Conservation (phyloP, 2,113 vertebrate species). For the Pituophis catenifer region DNA sequence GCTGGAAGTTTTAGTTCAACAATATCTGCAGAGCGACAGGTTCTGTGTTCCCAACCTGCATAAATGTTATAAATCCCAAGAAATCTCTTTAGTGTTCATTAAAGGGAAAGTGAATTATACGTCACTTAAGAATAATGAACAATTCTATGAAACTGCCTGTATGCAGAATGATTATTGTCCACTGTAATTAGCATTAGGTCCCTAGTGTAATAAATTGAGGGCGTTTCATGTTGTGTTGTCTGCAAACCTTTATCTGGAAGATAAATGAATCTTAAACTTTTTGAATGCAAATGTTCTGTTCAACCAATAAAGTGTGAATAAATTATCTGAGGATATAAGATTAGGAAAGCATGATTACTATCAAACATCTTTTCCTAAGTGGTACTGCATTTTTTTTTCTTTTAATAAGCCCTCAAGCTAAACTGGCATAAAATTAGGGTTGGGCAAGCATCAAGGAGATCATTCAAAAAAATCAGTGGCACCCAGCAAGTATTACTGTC, state of each 20-base stretch:
- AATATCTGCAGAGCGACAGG: background rate
- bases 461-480: background rate
- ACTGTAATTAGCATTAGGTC: background rate
- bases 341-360: background rate
- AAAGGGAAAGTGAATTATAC: conserved; percentile 16
- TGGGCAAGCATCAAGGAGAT: background rate
- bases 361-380: background rate
- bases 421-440: background rate
- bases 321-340: background rate
- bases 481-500: background rate
- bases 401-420: background rate
- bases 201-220: background rate
- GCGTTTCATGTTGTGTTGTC: background rate
- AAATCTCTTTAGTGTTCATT: conserved; percentile 28
- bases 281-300: background rate
- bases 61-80: conserved; percentile 37
- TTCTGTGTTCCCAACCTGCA: background rate
- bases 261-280: background rate
- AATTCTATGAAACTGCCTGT: background rate
- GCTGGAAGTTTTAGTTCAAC: background rate
- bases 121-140: conserved; percentile 1
- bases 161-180: background rate
- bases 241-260: background rate
- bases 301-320: background rate
- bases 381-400: background rate